phyloP scores from a whole-genome alignment of 2,888 invertebrate species.

The Eubasilissa splendida region DNA sequence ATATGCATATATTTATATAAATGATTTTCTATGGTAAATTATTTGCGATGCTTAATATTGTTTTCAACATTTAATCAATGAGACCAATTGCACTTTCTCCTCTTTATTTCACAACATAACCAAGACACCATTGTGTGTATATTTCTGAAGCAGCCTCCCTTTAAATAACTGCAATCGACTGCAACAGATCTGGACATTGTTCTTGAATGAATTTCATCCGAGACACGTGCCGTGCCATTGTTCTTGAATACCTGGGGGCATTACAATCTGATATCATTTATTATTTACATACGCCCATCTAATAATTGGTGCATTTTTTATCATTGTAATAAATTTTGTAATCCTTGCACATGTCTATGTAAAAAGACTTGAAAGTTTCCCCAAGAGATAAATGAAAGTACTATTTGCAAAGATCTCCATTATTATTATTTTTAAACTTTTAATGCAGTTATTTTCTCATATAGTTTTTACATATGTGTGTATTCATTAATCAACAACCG shows the following conservation, averaged over 20 bases:
- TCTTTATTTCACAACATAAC: neutral
- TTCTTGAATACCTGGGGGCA: slow-evolving; percentile 1
- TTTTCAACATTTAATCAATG: neutral
- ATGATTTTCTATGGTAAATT: neutral
- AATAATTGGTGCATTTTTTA: slow-evolving; percentile 2
- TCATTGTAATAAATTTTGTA: neutral
- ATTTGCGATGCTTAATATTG: neutral
- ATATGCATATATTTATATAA: too few species aligned
- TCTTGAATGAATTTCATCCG: slow-evolving; percentile 9
- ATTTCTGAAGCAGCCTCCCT: neutral
- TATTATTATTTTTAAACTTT: too few species aligned
- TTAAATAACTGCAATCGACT: slow-evolving; percentile 8
- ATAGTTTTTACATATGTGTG: too few species aligned
- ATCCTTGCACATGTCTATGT: neutral
- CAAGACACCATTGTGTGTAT: neutral
- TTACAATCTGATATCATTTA: slow-evolving; percentile 4
- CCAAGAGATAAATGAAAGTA: too few species aligned
- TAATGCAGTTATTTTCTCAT: too few species aligned
- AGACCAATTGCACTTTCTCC: neutral
- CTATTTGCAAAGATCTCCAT: too few species aligned
- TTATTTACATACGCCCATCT: neutral
- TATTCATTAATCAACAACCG: too few species aligned
- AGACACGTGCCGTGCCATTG: neutral
- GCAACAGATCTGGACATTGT: slow-evolving; percentile 15
- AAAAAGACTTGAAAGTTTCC: too few species aligned